phyloP scores from a whole-genome alignment of 2,113 vertebrate species.

The Kryptolebias marmoratus region DNA sequence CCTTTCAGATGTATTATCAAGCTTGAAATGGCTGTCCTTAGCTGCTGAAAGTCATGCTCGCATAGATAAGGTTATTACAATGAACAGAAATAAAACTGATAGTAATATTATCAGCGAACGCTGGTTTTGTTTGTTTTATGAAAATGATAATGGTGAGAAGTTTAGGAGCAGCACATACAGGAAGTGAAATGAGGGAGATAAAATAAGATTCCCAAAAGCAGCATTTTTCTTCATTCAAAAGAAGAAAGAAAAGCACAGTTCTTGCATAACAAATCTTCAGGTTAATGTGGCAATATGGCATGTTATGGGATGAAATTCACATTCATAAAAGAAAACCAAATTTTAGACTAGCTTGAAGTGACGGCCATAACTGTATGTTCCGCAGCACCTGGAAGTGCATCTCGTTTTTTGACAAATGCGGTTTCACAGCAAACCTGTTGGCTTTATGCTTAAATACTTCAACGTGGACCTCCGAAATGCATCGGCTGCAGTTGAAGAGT shows the following conservation, averaged over 20 bases:
- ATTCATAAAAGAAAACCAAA: neutral
- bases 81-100: conserved; percentile 3
- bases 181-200: conserved; percentile 24
- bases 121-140: neutral
- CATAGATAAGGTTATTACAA: neutral
- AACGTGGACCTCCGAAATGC: conserved; percentile 22
- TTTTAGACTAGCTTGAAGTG: conserved; percentile 16
- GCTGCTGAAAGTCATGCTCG: conserved; percentile 14
- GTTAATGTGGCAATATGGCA: conserved; percentile 1
- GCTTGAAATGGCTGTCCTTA: neutral
- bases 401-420: conserved; percentile 22
- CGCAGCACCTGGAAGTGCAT: neutral
- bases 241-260: conserved; percentile 1
- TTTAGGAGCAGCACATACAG: conserved; percentile 9
- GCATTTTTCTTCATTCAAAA: conserved; percentile 29
- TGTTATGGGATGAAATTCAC: conserved; percentile 8
- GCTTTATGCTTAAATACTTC: conserved; percentile 25
- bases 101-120: neutral
- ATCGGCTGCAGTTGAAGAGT: conserved; percentile 21
- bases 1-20: conserved; percentile 23
- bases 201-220: conserved; percentile 22
- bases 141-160: conserved; percentile 8
- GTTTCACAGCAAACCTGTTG: neutral
- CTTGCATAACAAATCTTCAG: conserved; percentile 5
- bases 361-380: neutral